phyloP scores from a whole-genome alignment of 92 coral and sea anemone genomes.

The Paramuricea clavata region DNA sequence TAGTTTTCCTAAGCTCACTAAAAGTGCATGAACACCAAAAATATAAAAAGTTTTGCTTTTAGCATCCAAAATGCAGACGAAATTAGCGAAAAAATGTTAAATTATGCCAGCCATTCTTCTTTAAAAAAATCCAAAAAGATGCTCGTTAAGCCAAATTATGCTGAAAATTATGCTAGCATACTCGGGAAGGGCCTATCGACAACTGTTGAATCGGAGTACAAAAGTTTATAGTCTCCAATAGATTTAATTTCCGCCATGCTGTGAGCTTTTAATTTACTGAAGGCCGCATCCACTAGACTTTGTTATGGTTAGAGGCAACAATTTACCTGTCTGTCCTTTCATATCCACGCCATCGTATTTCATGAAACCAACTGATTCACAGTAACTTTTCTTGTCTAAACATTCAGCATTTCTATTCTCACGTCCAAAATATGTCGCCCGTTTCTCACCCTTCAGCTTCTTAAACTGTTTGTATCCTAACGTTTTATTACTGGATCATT shows the following conservation, averaged over 20 bases:
- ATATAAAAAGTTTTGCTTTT: no score
- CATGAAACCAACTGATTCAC: not conserved
- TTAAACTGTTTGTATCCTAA: slow-evolving; percentile 25
- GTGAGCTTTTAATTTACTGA: slow-evolving; percentile 27
- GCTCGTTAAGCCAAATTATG: no score
- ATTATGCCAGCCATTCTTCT: no score
- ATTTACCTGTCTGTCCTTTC: slow-evolving; percentile 44
- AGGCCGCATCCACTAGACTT: slow-evolving; percentile 26
- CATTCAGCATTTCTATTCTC: not conserved
- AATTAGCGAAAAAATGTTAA: no score
- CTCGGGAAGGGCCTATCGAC: slow-evolving; percentile 40
- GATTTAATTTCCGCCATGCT: not conserved
- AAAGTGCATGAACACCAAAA: no score
- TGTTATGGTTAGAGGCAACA: not conserved
- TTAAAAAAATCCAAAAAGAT: no score
- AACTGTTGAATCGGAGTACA: slow-evolving; percentile 41
- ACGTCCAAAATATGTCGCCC: slow-evolving; percentile 1
- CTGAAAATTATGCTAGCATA: no score
- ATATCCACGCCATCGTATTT: not conserved
- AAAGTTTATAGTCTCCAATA: slow-evolving; percentile 26
- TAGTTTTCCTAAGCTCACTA: no score
- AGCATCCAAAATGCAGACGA: no score
- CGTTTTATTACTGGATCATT: not conserved
- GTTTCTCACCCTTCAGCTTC: slow-evolving; percentile 25
- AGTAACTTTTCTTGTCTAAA: not conserved